Base-by-base conservation (phyloP, 2,797 vertebrate species). In the Epinephelus malabaricus region DNA sequence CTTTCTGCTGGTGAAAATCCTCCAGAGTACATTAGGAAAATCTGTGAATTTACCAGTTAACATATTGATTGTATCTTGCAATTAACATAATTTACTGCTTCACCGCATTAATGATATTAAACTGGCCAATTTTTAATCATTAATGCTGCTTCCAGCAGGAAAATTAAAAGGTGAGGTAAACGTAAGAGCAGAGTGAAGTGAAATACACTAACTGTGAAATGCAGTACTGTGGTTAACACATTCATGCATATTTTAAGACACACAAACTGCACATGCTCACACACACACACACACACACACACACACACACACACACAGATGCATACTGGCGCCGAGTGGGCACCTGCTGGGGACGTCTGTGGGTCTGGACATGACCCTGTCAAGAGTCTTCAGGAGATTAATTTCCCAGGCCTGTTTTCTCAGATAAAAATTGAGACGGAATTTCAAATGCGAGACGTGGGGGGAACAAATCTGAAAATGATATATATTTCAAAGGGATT, bases 401-500 rank as follows among this genome's bases (percentile, higher is more conserved):
- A 93, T 93, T 94, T 84, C 79, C 75, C 72, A n/a, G 65, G 90
- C 64, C 91, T 93, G 89, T 94, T 94, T 94, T 87, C 82, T 80
- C 55, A 89, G 93, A 94, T 93, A 92, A 91, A 92, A 94, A 84
- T 30, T 82, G 76, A 84, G 87, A 86, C 67, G 8, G 86, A 92
- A 87, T 86, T 84, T 89, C 79, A 84, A 76, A 85, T 67, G 27
- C 61, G 82, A 88, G 84, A 88, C 50, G 61, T 54, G 63, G 78
- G 78, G 79, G 78, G 84, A 92, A 70, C 59, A 85, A 86, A 92
- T 91, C 85, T 75, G 73, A 81, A 92, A 92, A 89, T 88, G 67
- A 94, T 91, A 90, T 86, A 87, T 81, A 86, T 92, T 94, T 92
- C 84, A 88, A 75, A 85, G 76, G 89, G 94, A 94, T 94, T 93